These are phyloP conservation scores for Orchestes rusci DNA, from an alignment of 2,888 invertebrate genomes.

Conservation along the genomic window DNA sequence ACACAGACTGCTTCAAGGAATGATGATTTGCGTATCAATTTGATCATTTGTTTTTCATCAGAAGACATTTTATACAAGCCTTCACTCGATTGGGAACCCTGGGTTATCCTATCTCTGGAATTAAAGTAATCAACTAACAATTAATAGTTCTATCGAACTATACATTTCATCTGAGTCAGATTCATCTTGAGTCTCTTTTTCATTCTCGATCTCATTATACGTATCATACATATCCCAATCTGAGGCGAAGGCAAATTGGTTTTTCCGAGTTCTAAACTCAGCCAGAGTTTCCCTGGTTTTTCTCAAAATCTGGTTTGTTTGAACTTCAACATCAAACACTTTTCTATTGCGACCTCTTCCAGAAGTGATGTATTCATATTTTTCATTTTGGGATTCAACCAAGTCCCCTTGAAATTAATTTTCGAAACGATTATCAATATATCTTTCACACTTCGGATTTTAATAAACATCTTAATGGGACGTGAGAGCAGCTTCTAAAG, in stretches of 20 bases:
- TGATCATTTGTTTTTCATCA: constrained; percentile 39
- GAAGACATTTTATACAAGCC: constrained; percentile 32
- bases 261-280: constrained; percentile 39
- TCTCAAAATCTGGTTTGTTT: constrained; percentile 54
- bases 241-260: constrained; percentile 57
- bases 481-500: too few species aligned
- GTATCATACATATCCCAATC: constrained; percentile 75
- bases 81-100: constrained; percentile 27
- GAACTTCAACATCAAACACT: constrained; percentile 59
- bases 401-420: constrained; percentile 28
- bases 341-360: constrained; percentile 63
- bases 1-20: constrained; percentile 59
- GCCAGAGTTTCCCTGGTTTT: constrained; percentile 58
- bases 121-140: too few species aligned
- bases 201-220: constrained; percentile 41
- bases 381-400: constrained; percentile 57
- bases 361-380: constrained; percentile 59
- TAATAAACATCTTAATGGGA: not conserved
- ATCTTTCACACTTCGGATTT: too few species aligned
- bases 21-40: constrained; percentile 36
- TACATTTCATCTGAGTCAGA: constrained; percentile 6
- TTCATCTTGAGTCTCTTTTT: constrained; percentile 1
- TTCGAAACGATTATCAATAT: not conserved
- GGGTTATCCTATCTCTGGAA: too few species aligned
- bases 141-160: not conserved